Percentiles rank a stretch among this genome's conserved stretches.
Evolutionary conservation across 2,888 invertebrate species (phyloP).

Genomic region (Dicyrtoma fusca): DNA sequence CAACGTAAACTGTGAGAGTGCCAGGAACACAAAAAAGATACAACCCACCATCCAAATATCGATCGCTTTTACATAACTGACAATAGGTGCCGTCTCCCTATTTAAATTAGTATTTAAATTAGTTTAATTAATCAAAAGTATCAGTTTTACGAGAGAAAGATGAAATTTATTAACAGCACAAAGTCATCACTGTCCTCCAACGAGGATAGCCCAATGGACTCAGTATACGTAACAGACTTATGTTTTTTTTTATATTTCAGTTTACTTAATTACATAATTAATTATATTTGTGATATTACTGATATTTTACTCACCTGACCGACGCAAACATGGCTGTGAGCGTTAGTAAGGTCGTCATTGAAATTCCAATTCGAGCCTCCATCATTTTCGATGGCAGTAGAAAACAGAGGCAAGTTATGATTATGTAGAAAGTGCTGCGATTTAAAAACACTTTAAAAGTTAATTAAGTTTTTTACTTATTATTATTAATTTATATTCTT

Average conservation of each 20-base stretch:
- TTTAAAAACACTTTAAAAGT: neutral
- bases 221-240: no score
- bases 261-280: neutral
- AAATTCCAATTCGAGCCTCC: slow-evolving; percentile 51
- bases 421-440: slow-evolving; percentile 50
- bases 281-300: no score
- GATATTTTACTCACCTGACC: no score
- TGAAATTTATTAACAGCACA: neutral
- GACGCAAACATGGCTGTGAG: slow-evolving; percentile 53
- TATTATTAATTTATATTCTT: no score
- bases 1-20: slow-evolving; percentile 36
- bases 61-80: slow-evolving; percentile 49
- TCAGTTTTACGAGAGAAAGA: neutral
- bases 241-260: neutral
- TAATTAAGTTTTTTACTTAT: neutral
- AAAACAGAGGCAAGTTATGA: slow-evolving; percentile 53
- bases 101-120: no score
- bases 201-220: no score
- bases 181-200: no score
- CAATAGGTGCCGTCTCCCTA: slow-evolving; percentile 50
- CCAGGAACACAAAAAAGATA: slow-evolving; percentile 50
- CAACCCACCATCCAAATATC: slow-evolving; percentile 50
- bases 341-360: slow-evolving; percentile 52
- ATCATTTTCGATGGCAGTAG: slow-evolving; percentile 50
- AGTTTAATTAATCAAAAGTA: no score